Percentiles rank a stretch among this genome's conserved stretches.
Evolutionary conservation across 2,888 invertebrate species (phyloP).

Genomic region (Spialia ferax): DNA sequence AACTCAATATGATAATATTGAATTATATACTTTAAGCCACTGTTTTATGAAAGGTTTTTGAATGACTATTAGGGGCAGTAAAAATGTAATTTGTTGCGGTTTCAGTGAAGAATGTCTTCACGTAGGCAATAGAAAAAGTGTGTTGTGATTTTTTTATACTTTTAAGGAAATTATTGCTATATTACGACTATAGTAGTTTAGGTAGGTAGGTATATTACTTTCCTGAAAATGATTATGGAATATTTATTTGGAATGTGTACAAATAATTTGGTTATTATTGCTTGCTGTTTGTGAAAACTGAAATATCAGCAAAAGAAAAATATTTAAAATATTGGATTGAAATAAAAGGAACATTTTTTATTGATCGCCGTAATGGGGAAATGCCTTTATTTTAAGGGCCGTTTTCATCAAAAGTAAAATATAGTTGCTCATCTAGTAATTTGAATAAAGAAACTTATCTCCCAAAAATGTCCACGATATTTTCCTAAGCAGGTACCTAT

Average conservation of each 20-base stretch:
- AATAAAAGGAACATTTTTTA: no score
- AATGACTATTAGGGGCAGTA: neutral
- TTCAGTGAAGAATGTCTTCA: conserved; percentile 25
- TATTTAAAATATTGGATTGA: no score
- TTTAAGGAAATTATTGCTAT: conserved; percentile 21
- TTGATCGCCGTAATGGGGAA: no score
- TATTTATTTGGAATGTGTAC: neutral
- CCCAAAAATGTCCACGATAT: no score
- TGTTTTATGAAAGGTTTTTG: conserved; percentile 16
- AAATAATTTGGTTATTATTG: no score
- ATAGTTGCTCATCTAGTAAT: no score
- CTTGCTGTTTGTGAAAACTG: no score
- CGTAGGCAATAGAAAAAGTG: conserved; percentile 21
- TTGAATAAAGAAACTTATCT: no score
- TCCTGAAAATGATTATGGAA: neutral
- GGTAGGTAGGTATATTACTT: neutral
- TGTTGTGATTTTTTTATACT: conserved; percentile 12
- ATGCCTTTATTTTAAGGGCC: no score
- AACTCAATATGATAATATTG: neutral
- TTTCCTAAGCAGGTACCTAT: no score
- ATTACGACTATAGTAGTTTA: neutral
- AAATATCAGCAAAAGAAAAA: no score
- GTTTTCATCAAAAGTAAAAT: no score
- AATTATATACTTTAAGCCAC: conserved; percentile 25
- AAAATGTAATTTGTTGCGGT: conserved; percentile 36